Conservation (phyloP, 1,140 invertebrate species). For the Melanaphis sacchari region DNA sequence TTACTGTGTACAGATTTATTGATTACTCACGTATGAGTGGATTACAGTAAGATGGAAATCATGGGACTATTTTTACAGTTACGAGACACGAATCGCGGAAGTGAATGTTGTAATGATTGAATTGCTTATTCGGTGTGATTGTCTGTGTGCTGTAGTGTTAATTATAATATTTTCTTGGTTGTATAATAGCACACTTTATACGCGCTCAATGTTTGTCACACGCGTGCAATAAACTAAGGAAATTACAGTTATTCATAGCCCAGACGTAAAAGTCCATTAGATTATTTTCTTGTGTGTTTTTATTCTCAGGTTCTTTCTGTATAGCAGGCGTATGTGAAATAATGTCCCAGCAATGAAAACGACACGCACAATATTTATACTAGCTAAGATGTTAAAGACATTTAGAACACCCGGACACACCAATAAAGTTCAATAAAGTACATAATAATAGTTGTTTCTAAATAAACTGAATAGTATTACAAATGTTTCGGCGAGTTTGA, state of each 20-base stretch:
- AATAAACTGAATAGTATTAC: constrained; percentile 38
- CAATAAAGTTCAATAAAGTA: constrained; percentile 36
- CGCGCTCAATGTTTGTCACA: constrained; percentile 29
- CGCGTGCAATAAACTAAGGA: constrained; percentile 31
- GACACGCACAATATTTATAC: constrained; percentile 26
- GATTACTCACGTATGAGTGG: no score
- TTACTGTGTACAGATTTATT: background rate
- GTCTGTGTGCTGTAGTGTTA: background rate
- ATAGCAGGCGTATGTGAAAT: background rate
- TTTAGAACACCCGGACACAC: constrained; percentile 33
- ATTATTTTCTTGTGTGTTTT: background rate
- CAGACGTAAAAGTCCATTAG: constrained; percentile 6
- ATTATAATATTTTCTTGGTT: constrained; percentile 2
- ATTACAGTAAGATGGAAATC: background rate
- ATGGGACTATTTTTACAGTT: background rate
- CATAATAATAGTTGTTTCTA: background rate
- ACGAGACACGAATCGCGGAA: background rate
- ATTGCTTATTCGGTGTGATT: background rate
- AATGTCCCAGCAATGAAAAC: constrained; percentile 24
- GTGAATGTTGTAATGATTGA: background rate
- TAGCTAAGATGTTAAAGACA: constrained; percentile 37
- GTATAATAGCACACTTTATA: background rate
- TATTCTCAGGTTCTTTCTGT: constrained; percentile 23
- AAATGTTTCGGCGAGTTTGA: background rate
- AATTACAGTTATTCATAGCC: background rate